phyloP scores from a whole-genome alignment of 2,113 vertebrate genomes.

The Phoxinus phoxinus region DNA sequence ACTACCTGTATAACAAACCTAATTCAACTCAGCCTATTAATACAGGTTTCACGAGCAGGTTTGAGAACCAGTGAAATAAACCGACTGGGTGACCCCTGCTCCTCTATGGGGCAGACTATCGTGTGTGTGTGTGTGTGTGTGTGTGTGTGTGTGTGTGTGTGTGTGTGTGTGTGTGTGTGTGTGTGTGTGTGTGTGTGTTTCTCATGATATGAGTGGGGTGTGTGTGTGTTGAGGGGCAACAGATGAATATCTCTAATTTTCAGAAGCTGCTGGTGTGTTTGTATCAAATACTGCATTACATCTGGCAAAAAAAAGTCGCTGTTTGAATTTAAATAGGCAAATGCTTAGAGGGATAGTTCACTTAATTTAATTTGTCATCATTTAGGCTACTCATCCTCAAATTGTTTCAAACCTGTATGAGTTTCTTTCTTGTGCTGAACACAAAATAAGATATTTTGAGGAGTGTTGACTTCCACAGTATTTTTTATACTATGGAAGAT shows the following conservation, averaged over 20 bases:
- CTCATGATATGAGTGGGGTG: not conserved
- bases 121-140: not conserved
- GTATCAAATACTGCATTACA: not conserved
- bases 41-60: not conserved
- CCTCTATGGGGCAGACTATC: not conserved
- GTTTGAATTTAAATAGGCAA: too few species aligned
- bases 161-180: not conserved
- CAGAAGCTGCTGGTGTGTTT: not conserved
- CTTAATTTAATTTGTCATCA: too few species aligned
- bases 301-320: too few species aligned
- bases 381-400: too few species aligned
- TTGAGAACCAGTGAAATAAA: not conserved
- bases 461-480: too few species aligned
- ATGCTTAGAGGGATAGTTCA: too few species aligned
- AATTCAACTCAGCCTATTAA: not conserved
- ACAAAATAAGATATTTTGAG: too few species aligned
- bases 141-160: not conserved
- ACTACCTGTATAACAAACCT: not conserved
- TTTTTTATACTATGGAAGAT: too few species aligned
- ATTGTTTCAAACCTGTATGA: too few species aligned
- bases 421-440: too few species aligned
- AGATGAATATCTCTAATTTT: not conserved
- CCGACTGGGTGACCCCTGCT: not conserved
- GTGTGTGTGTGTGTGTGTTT: not conserved
- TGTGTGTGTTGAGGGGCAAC: not conserved